Conservation (phyloP, 2,888 invertebrate genomes). For the Camponotus fellah region DNA sequence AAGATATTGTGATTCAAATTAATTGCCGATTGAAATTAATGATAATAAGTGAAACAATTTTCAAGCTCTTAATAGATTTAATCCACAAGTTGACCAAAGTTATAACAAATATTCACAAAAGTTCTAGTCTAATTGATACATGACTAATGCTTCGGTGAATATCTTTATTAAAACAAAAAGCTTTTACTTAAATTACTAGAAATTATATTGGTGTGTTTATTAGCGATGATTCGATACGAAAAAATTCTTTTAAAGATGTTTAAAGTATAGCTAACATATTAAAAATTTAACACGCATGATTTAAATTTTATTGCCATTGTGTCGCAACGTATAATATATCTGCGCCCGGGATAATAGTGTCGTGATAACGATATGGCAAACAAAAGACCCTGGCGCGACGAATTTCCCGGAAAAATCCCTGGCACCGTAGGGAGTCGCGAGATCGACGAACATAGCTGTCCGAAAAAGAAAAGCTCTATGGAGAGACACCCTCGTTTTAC, state of each 20-base stretch:
- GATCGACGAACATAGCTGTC: slow-evolving; percentile 66
- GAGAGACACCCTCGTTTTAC: slow-evolving; percentile 66
- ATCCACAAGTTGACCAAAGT: not conserved
- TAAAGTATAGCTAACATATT: not conserved
- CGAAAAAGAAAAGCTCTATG: slow-evolving; percentile 36
- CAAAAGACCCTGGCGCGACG: slow-evolving; percentile 18
- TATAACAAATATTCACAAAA: not conserved
- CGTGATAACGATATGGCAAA: slow-evolving; percentile 37
- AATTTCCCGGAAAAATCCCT: slow-evolving; percentile 43
- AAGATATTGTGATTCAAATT: not conserved
- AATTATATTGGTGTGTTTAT: not conserved
- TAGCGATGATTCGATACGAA: not conserved
- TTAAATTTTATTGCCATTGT: slow-evolving; percentile 28
- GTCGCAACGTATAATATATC: slow-evolving; percentile 28
- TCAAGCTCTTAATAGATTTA: not conserved
- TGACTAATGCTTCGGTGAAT: not conserved
- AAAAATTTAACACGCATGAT: slow-evolving; percentile 9
- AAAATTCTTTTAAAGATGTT: not conserved
- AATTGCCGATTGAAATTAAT: not conserved
- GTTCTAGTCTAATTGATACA: not conserved
- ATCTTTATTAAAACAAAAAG: not conserved
- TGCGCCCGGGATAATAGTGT: slow-evolving; percentile 24
- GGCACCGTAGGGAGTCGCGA: slow-evolving; percentile 1
- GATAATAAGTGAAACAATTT: not conserved
- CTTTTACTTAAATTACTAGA: not conserved